Conservation (phyloP, 2,888 invertebrate species). For the Leptopterna dolabrata region DNA sequence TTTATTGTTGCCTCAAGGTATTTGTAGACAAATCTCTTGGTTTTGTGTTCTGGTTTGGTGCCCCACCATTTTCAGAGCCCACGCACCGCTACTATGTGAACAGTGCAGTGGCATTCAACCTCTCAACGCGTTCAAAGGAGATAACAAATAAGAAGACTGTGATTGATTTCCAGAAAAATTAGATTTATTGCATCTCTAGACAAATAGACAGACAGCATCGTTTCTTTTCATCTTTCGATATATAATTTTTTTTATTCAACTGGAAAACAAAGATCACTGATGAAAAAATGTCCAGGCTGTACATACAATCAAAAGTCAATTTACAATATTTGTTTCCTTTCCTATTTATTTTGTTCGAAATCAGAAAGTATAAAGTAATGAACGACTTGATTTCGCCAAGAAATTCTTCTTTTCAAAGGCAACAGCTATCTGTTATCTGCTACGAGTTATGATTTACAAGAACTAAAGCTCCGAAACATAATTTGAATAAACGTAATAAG, state of each 20-base stretch:
- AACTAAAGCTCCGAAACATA: conserved; percentile 20
- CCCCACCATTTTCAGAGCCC: too few species aligned
- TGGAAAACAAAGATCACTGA: conserved; percentile 54
- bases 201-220: conserved; percentile 58
- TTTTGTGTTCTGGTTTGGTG: too few species aligned
- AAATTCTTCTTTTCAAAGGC: conserved; percentile 19
- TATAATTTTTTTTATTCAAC: conserved; percentile 55
- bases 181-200: conserved; percentile 62
- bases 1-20: too few species aligned
- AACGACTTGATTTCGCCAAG: conserved; percentile 9
- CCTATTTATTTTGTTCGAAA: conserved; percentile 39
- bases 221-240: too few species aligned
- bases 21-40: too few species aligned
- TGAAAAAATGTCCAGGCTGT: conserved; percentile 52
- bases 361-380: conserved; percentile 17
- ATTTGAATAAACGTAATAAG: conserved; percentile 4
- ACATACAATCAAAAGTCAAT: conserved; percentile 43
- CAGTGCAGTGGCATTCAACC: too few species aligned
- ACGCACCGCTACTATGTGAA: too few species aligned
- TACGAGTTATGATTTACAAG: conserved; percentile 18
- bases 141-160: too few species aligned
- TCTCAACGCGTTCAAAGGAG: too few species aligned
- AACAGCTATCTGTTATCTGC: conserved; percentile 56
- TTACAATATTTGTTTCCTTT: conserved; percentile 44
- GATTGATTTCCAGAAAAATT: conserved; percentile 54